These are phyloP conservation scores for Axinella damicornis DNA, from an alignment of 37 sponge, comb jelly and placozoan species.

Conservation along the genomic window DNA sequence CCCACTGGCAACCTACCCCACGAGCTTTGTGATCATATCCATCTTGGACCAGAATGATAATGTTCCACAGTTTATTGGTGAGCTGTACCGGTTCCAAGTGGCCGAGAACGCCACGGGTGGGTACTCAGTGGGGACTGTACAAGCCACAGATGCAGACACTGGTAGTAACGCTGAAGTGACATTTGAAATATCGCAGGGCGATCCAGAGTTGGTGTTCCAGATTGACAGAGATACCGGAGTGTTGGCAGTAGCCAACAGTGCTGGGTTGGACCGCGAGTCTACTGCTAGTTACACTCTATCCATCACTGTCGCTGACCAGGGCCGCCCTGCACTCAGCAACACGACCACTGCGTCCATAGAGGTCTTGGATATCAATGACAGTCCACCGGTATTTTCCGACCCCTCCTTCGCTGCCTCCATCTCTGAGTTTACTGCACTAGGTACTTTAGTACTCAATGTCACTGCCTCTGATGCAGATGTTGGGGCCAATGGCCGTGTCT, in stretches of 20 bases:
- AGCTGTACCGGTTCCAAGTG: slow-evolving; percentile 21
- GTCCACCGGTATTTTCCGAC: slow-evolving; percentile 54
- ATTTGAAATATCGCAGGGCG: slow-evolving; percentile 29
- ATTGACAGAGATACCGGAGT: slow-evolving; percentile 43
- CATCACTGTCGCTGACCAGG: slow-evolving; percentile 67
- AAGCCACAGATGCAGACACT: slow-evolving; percentile 50
- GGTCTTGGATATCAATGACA: slow-evolving; percentile 78
- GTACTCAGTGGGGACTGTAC: slow-evolving; percentile 24
- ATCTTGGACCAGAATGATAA: slow-evolving; percentile 73
- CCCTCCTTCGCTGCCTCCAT: slow-evolving; percentile 1
- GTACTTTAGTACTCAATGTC: slow-evolving; percentile 37
- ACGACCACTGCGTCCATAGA: slow-evolving; percentile 39
- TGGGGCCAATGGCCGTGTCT: slow-evolving; percentile 37
- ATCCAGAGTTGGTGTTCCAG: slow-evolving; percentile 20
- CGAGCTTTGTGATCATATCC: slow-evolving; percentile 17
- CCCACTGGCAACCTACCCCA: slow-evolving; percentile 11
- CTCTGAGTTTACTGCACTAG: slow-evolving; percentile 25
- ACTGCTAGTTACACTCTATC: slow-evolving; percentile 9
- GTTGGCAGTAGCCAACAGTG: slow-evolving; percentile 32
- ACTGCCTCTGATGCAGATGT: slow-evolving; percentile 63
- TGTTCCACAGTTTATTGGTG: slow-evolving; percentile 54
- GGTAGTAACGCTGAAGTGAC: slow-evolving; percentile 67
- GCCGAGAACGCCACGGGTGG: slow-evolving; percentile 37
- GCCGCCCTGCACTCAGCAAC: slow-evolving; percentile 24
- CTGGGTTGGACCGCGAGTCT: slow-evolving; percentile 44